phyloP scores from a whole-genome alignment of 2,888 invertebrate genomes.

The Lepas anatifera region DNA sequence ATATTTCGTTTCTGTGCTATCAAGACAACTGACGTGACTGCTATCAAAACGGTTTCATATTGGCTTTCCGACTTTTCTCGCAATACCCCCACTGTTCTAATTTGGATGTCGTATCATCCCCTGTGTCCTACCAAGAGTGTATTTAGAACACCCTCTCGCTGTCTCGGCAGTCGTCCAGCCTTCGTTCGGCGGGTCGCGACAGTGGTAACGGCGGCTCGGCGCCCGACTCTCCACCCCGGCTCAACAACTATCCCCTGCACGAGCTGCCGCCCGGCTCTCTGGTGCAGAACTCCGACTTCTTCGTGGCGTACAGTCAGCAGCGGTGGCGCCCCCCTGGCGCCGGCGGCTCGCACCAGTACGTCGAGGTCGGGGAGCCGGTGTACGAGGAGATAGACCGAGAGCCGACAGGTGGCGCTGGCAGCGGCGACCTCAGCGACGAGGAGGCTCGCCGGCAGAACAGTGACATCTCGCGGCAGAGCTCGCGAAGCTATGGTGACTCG shows the following conservation, averaged over 20 bases:
- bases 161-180: constrained; percentile 72
- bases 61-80: too few species aligned
- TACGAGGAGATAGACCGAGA: constrained; percentile 45
- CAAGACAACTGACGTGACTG: too few species aligned
- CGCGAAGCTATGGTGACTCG: constrained; percentile 66
- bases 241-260: constrained; percentile 37
- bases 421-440: constrained; percentile 63
- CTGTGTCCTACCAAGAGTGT: too few species aligned
- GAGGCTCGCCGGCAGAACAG: constrained; percentile 55
- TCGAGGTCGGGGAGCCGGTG: constrained; percentile 51
- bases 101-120: background rate
- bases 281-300: constrained; percentile 4
- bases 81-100: too few species aligned
- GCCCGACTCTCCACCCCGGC: constrained; percentile 51
- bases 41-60: too few species aligned
- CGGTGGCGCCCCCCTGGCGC: background rate
- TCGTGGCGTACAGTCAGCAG: constrained; percentile 10
- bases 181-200: constrained; percentile 58
- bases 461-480: constrained; percentile 54
- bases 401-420: constrained; percentile 15
- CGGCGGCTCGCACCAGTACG: background rate
- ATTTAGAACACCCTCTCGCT: too few species aligned
- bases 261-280: background rate
- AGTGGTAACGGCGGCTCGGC: constrained; percentile 51
- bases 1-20: too few species aligned